A percentile compares a stretch with the other conserved stretches of the same genome.
These are phyloP conservation scores for Microcebus lehilahytsara DNA, from an alignment of 2,113 vertebrate species.

Conservation along the genomic window DNA sequence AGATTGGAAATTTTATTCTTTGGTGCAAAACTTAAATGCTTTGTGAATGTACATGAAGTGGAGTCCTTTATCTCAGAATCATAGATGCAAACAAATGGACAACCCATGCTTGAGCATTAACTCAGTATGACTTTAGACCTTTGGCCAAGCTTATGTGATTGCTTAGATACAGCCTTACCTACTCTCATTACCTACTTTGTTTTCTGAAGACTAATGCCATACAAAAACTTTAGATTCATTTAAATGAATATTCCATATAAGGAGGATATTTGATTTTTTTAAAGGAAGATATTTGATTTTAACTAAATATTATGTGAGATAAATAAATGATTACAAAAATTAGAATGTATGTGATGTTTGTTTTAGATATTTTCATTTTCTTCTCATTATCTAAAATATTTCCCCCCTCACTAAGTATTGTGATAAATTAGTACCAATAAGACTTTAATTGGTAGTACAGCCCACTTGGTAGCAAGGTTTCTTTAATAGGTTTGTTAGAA, in stretches of 20 bases:
- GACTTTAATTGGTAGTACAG: background rate
- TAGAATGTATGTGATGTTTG: background rate
- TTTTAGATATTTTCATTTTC: constrained; percentile 29
- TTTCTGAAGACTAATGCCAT: background rate
- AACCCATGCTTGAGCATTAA: background rate
- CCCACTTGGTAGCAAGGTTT: background rate
- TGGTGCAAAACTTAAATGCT: background rate
- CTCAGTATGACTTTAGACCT: background rate
- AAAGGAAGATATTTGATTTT: background rate
- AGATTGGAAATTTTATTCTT: constrained; percentile 37
- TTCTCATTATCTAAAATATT: constrained; percentile 35
- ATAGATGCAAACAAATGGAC: background rate
- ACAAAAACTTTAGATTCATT: background rate
- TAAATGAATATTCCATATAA: background rate
- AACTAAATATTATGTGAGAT: background rate
- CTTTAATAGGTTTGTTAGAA: background rate
- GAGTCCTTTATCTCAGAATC: background rate
- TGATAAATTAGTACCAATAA: constrained; percentile 39
- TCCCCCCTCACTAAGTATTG: background rate
- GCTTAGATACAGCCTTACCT: background rate
- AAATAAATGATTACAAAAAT: constrained; percentile 6
- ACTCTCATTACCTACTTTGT: background rate
- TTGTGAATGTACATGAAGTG: background rate
- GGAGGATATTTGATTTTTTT: background rate
- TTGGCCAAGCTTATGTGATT: background rate